Evolutionary conservation across 1,140 invertebrate genomes (phyloP).

Genomic region (Ylistrum balloti): DNA sequence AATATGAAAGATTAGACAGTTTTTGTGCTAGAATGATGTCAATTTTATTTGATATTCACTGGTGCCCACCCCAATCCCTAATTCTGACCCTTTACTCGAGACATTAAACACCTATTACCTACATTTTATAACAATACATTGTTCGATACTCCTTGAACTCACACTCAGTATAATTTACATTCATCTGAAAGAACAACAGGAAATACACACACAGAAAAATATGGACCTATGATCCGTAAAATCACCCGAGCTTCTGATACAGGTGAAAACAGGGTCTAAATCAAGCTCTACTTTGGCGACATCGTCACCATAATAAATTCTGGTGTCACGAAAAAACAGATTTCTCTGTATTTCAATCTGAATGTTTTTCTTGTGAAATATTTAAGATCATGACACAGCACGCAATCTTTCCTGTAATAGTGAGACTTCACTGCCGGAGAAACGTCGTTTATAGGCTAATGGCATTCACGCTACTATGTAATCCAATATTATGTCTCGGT

Average conservation of each 20-base stretch:
- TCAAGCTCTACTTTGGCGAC: not conserved
- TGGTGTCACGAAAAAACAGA: not conserved
- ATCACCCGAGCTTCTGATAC: not conserved
- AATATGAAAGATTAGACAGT: too few relatives aligned
- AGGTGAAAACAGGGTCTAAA: not conserved
- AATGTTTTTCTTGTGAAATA: constrained; percentile 28
- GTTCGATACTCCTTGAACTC: too few relatives aligned
- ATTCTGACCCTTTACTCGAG: too few relatives aligned
- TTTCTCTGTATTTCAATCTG: not conserved
- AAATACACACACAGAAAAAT: not conserved
- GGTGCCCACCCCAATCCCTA: too few relatives aligned
- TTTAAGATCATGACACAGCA: constrained; percentile 9
- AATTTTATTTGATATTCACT: too few relatives aligned
- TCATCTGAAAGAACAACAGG: too few relatives aligned
- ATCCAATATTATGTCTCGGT: not conserved
- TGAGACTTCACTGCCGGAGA: not conserved
- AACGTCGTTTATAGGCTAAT: not conserved
- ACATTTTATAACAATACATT: too few relatives aligned
- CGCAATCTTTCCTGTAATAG: not conserved
- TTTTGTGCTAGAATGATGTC: too few relatives aligned
- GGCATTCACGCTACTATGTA: not conserved
- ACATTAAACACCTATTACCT: too few relatives aligned
- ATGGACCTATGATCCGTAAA: not conserved
- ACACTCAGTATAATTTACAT: too few relatives aligned
- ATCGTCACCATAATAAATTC: constrained; percentile 4